Evolutionary conservation across 2,888 invertebrate species (phyloP).

Genomic region (Pachycephus smyrnensis): DNA sequence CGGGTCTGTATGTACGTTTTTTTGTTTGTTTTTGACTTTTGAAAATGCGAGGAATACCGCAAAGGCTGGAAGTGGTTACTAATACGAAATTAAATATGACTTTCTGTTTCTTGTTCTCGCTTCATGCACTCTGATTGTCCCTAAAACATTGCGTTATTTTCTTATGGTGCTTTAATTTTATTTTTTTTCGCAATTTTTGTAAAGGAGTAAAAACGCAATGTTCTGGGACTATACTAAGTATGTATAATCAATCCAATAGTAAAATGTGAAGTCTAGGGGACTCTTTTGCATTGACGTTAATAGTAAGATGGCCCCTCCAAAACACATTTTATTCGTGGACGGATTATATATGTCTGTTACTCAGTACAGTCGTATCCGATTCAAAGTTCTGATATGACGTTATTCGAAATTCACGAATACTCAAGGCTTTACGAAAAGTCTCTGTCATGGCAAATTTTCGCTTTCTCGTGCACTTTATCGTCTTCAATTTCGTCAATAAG

Average conservation of each 20-base stretch:
- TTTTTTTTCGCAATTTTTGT: not conserved
- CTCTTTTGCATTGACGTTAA: not conserved
- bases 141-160: not conserved
- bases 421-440: not conserved
- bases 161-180: not conserved
- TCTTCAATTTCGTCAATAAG: not conserved
- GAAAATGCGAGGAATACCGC: conserved; percentile 11
- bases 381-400: not conserved
- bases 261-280: not conserved
- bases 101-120: not conserved
- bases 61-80: conserved; percentile 14
- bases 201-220: not conserved
- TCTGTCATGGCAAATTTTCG: not conserved
- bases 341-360: not conserved
- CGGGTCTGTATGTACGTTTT: not conserved
- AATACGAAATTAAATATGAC: not conserved
- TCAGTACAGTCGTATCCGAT: not conserved
- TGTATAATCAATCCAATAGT: not conserved
- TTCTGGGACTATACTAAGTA: not conserved
- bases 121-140: not conserved
- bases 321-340: not conserved
- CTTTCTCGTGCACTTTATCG: not conserved
- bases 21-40: not conserved
- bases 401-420: not conserved
- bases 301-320: not conserved